These are phyloP conservation scores for Strigops habroptila DNA, from an alignment of 2,113 vertebrate species.

Conservation along the genomic window DNA sequence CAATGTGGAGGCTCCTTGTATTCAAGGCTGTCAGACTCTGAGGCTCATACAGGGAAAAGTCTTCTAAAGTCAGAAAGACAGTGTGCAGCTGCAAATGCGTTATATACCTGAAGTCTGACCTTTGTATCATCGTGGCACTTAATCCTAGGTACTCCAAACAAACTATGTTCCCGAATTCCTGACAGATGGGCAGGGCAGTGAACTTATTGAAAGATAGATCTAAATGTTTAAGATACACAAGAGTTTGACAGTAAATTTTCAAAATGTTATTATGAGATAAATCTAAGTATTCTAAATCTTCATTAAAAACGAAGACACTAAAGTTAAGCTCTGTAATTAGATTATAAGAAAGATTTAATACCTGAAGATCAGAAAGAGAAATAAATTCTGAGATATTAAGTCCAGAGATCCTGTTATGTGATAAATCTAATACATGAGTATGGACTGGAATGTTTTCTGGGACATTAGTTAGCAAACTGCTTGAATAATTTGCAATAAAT, in stretches of 20 bases:
- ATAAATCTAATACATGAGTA: conserved; percentile 76
- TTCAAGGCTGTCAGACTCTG: conserved; percentile 69
- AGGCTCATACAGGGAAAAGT: conserved; percentile 64
- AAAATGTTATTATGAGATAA: conserved; percentile 84
- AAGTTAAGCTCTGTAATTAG: conserved; percentile 67
- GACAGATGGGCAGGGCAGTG: conserved; percentile 72
- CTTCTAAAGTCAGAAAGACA: conserved; percentile 74
- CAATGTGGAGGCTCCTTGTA: conserved; percentile 71
- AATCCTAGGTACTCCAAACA: conserved; percentile 78
- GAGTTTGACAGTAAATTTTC: conserved; percentile 66
- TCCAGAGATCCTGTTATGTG: conserved; percentile 77
- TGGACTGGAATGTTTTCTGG: conserved; percentile 51
- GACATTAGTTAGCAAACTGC: conserved; percentile 37
- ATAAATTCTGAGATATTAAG: conserved; percentile 71
- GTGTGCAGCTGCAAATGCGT: conserved; percentile 58
- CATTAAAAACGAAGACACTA: conserved; percentile 75
- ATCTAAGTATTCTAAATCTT: conserved; percentile 78
- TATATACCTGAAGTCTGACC: conserved; percentile 71
- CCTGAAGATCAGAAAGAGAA: conserved; percentile 62
- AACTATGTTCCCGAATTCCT: conserved; percentile 72
- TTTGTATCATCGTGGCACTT: conserved; percentile 69
- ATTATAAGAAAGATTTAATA: conserved; percentile 84
- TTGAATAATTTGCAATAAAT: conserved; percentile 63
- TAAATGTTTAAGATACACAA: conserved; percentile 69
- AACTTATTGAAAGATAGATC: conserved; percentile 84